Base-by-base conservation (phyloP, 2,113 vertebrate species). In the Neomonachus schauinslandi region DNA sequence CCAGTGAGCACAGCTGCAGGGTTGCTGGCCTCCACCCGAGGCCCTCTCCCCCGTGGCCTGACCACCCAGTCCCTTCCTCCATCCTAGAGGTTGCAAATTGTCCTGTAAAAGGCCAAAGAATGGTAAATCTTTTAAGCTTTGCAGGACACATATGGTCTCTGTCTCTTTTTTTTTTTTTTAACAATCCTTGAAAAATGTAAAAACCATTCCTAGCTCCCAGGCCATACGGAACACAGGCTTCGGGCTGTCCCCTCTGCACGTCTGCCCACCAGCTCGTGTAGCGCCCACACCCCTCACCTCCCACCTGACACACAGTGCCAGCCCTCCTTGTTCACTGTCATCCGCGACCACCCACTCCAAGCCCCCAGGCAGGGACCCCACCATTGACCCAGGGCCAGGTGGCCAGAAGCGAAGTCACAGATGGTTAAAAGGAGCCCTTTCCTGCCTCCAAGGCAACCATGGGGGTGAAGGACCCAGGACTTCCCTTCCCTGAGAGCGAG, bases 181-280 rank as follows among this genome's bases (percentile, higher is more conserved):
- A 90, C 51, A 53, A 39, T 22, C 95, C 59, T 91, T 86, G 46
- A 76, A 85, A 92, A 39, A 46, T 1, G 65, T 42, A 46, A n/a
- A 81, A 53, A 36, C 51, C n/a, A 0, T 26, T 59, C 33, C 36
- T 55, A 36, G 26, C 72, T 51, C 19, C 26, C 59, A 57, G 28
- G 59, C 83, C 33, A 1, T 55, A 18, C 24, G 9, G 26, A 46
- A 53, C 42, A 3, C 42, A 2, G 18, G 87, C 74, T 31, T 28
- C 2, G 11, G 74, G 59, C 74, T 63, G 11, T 46, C 21, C 15
- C 13, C 36, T 18, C 13, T 77, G 1, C 42, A 4, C 1, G 74
- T 49, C 26, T 77, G 74, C 26, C 5, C 0, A 13, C 72, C 24
- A 2, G 39, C 72, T 24, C 3, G 1, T 2, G 3, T 24, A 24